Evolutionary conservation across 2,888 invertebrate species (phyloP), one percentile per base, ranked within the genome.

Genomic region (Cantharis nigra): DNA sequence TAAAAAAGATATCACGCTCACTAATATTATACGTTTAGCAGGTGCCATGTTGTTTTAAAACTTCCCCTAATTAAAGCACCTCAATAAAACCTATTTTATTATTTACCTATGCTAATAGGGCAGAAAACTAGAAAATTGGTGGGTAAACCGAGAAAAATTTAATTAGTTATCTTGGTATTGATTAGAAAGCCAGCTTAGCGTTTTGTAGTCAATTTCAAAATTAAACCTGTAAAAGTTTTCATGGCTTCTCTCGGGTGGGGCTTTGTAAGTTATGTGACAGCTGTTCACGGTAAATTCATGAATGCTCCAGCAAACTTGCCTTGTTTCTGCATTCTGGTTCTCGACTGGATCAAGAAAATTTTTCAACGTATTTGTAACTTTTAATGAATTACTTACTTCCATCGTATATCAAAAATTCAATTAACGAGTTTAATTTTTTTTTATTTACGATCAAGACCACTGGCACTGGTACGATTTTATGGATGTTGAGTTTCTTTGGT

Each of bases 201-300:
- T 49, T 49, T 49, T 67, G 26, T 67, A 67, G 20, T 67, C 26
- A 20, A 74, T 77, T 77, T 67, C 71, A 69, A 75, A 73, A 72
- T 74, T 28, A 70, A 78, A 75, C 78, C 75, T 75, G 74, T 72
- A 78, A 72, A 74, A 72, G 16, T 49, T 67, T 74, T 75, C 75
- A 78, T 75, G 78, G 78, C 75, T 74, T 67, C 78, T n/a, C 49
- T 75, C 81, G 81, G 83, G 84, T 82, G 84, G 83, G 83, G 83
- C 83, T 77, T 80, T 80, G 81, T 84, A 84, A 84, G 80, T 83
- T 85, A 85, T 85, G 85, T 85, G 85, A 85, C 85, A 85, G 85
- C 85, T 85, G 85, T 80, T 81, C 80, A 81, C 82, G 83, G 83
- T 82, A 81, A 82, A 83, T 81, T 78, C 83, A 82, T 81, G 83